A percentile compares a stretch with the other conserved stretches of the same genome.
Conservation (phyloP, 2,888 invertebrate species). For the Drosophila mimetica region DNA sequence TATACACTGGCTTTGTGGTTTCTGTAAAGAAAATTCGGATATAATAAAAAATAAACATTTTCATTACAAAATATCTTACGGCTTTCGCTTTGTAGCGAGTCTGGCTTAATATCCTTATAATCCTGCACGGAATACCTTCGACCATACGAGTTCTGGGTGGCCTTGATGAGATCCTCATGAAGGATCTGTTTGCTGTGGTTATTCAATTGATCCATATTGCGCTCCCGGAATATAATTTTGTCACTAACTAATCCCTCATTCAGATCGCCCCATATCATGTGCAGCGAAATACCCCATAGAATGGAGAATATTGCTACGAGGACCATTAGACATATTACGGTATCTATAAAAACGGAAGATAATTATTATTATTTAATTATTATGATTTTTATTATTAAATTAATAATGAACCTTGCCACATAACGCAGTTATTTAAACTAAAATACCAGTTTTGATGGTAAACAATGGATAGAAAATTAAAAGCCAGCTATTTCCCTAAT, state of each 20-base stretch:
- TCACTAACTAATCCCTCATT: slow-evolving; percentile 79
- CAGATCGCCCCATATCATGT: slow-evolving; percentile 79
- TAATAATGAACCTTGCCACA: not conserved
- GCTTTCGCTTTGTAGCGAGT: slow-evolving; percentile 50
- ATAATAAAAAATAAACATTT: no score
- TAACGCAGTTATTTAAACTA: not conserved
- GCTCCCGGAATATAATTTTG: slow-evolving; percentile 74
- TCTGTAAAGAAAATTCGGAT: slow-evolving; percentile 45
- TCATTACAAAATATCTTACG: slow-evolving; percentile 65
- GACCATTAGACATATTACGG: slow-evolving; percentile 80
- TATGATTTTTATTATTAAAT: not conserved
- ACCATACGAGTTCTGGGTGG: slow-evolving; percentile 47
- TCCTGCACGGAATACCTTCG: slow-evolving; percentile 35
- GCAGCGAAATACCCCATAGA: slow-evolving; percentile 77
- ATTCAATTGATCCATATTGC: slow-evolving; percentile 69
- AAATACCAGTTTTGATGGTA: not conserved
- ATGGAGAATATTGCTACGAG: slow-evolving; percentile 79
- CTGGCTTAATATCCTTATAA: slow-evolving; percentile 21
- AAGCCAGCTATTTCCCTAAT: not conserved
- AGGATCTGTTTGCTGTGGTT: slow-evolving; percentile 65
- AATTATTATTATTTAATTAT: not conserved
- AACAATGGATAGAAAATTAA: not conserved
- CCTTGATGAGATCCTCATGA: slow-evolving; percentile 63
- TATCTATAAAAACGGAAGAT: slow-evolving; percentile 58
- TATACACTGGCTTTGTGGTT: slow-evolving; percentile 62